Percentiles rank a stretch among this genome's conserved stretches.
Conservation (phyloP, 2,797 vertebrate genomes). For the Acanthis flammea region DNA sequence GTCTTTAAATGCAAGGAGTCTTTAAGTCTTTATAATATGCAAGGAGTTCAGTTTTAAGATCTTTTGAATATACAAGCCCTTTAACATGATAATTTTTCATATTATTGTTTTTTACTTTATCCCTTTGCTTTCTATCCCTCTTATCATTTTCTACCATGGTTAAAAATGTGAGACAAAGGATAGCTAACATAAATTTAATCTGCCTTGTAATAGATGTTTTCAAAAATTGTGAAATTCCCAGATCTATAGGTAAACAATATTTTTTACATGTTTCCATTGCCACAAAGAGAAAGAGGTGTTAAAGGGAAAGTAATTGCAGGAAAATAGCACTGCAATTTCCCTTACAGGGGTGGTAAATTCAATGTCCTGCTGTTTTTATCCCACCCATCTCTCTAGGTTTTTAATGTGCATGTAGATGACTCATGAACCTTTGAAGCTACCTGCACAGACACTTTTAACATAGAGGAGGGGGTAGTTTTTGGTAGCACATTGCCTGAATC, state of each 20-base stretch:
- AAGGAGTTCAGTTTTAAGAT: neutral
- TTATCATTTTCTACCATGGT: neutral
- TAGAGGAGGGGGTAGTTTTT: neutral
- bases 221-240: neutral
- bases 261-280: neutral
- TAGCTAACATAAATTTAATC: neutral
- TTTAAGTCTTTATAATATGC: neutral
- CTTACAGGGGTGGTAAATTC: neutral
- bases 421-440: neutral
- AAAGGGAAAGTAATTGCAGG: neutral
- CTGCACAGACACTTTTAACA: neutral
- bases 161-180: fast-evolving
- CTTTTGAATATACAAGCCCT: neutral
- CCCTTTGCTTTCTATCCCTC: neutral
- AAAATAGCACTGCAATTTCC: neutral
- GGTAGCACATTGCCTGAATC: neutral
- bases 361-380: neutral
- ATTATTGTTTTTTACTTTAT: neutral
- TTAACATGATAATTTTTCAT: neutral
- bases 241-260: neutral
- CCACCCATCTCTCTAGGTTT: neutral
- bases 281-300: neutral
- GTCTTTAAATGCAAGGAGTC: neutral
- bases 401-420: neutral
- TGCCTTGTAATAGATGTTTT: neutral